Base-by-base conservation (phyloP, 2,888 invertebrate genomes). In the Leptarthrus brevirostris region DNA sequence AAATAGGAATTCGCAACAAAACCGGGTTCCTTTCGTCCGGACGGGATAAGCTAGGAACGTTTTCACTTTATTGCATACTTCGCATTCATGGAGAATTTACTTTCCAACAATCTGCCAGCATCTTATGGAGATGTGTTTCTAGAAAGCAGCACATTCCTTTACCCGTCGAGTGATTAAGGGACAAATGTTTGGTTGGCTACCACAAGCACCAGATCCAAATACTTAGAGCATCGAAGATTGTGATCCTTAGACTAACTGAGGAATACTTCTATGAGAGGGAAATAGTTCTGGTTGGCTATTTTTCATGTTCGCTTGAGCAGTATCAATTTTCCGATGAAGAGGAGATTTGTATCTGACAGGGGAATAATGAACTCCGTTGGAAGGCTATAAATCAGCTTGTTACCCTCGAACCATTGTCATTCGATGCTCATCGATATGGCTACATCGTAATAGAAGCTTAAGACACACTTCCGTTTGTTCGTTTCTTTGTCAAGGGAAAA, bases 271-370 rank as follows among this genome's bases (percentile, higher is more conserved):
- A 30, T 30, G 40, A 12, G 40, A 12, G 3, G 8, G 12, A 2
- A 40, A 12, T 1, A 40, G 40, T 6, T 12, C 10, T 6, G 0
- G n/a, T 12, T 40, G 40, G 40, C 30, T 56, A 56, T 56, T 56
- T 56, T 56, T 56, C 56, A 30, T 56, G 56, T 56, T 26, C 56
- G 34, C 30, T 30, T 56, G 56, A 56, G 22, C 56, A 18, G 56
- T 30, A 56, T 56, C 56, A 56, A 56, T 56, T 56, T 56, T 56
- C 18, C 56, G 26, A 56, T 56, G 40, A 40, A 40, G 40, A 30
- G 34, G 26, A 30, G 30, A 10, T 24, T 56, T 56, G 56, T 16
- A 14, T 18, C 30, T 56, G 56, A 56, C 56, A 56, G 56, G 56
- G 30, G 26, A 26, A 56, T 56, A 56, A 56, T 56, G 30, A 56